These are phyloP conservation scores for Clarias fuscus DNA, from an alignment of 2,797 vertebrate genomes.

Conservation along the genomic window DNA sequence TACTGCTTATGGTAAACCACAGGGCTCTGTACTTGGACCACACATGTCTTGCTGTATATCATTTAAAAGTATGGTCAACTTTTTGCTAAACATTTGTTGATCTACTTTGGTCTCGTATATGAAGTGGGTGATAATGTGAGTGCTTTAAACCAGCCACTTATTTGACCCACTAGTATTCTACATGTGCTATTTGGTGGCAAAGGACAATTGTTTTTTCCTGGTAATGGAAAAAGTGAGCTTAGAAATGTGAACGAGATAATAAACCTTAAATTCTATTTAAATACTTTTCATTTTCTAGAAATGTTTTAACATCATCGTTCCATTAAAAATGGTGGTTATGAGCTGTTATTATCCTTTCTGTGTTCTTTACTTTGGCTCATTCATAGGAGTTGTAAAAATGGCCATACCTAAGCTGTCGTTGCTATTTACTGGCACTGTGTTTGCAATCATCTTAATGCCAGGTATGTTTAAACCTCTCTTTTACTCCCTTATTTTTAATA, in stretches of 20 bases:
- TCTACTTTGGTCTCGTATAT: neutral
- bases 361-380: slow-evolving; percentile 27
- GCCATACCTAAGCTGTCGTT: slow-evolving; percentile 58
- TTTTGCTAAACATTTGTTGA: neutral
- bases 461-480: slow-evolving; percentile 66
- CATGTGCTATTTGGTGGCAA: neutral
- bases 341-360: neutral
- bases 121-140: neutral
- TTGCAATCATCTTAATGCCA: slow-evolving; percentile 72
- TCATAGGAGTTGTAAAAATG: slow-evolving; percentile 70
- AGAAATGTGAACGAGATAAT: neutral
- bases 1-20: neutral
- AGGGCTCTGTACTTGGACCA: neutral
- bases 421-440: slow-evolving; percentile 68
- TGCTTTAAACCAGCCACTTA: neutral
- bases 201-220: neutral
- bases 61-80: neutral
- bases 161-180: neutral
- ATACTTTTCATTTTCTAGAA: too few species aligned
- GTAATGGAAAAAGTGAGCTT: neutral
- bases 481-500: too few species aligned
- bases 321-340: too few species aligned
- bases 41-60: neutral
- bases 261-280: neutral
- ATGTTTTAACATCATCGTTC: neutral